Evolutionary conservation across 2,797 vertebrate genomes (phyloP).

Genomic region (Serranus cabrilla): DNA sequence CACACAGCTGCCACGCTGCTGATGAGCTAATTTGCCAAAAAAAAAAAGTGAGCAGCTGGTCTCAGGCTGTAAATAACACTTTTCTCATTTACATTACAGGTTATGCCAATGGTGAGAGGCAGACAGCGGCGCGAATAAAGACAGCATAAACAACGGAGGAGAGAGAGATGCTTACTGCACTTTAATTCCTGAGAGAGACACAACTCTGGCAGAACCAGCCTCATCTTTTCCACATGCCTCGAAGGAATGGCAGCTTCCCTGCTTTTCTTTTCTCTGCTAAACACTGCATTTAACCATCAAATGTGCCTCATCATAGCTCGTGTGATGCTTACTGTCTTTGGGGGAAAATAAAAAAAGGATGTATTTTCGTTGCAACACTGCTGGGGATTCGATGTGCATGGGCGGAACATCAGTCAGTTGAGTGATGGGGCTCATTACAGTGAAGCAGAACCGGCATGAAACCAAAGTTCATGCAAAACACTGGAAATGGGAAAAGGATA

Average conservation of each 20-base stretch:
- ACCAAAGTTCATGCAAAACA: constrained; percentile 19
- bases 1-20: constrained; percentile 55
- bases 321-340: constrained; percentile 13
- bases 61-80: constrained; percentile 54
- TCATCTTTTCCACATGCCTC: constrained; percentile 26
- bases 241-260: constrained; percentile 8
- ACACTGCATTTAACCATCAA: constrained; percentile 52
- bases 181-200: constrained; percentile 52
- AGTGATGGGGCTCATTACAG: constrained; percentile 49
- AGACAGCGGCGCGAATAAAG: constrained; percentile 5
- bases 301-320: constrained; percentile 1
- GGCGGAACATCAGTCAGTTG: constrained; percentile 38
- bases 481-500: constrained; percentile 1
- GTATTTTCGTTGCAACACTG: constrained; percentile 26
- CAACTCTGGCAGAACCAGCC: constrained; percentile 34
- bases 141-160: constrained; percentile 11
- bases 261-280: constrained; percentile 42
- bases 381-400: constrained; percentile 17
- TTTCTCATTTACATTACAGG: constrained; percentile 52
- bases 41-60: constrained; percentile 68
- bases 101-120: constrained; percentile 32
- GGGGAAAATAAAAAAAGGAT: not conserved
- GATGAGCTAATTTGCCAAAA: constrained; percentile 64
- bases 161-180: constrained; percentile 33
- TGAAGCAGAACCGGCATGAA: constrained; percentile 28